Conservation (phyloP, 2,888 invertebrate species). For the Drosophila cracens region DNA sequence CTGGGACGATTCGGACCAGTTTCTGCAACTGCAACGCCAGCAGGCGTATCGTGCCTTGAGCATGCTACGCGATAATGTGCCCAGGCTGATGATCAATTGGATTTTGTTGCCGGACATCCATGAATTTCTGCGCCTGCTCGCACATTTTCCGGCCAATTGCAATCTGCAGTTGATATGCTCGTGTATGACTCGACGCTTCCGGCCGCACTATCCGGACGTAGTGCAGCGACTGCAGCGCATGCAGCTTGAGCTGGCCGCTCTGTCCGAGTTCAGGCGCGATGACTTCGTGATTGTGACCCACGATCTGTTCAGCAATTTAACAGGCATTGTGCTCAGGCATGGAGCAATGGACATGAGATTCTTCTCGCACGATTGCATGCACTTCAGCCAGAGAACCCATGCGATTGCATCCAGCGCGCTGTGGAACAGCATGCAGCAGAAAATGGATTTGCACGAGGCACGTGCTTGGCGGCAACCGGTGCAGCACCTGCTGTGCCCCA, state of each 20-base stretch:
- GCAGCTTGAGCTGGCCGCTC: conserved; percentile 10
- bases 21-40: conserved; percentile 82
- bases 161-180: conserved; percentile 5
- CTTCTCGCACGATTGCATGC: conserved; percentile 35
- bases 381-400: conserved; percentile 23
- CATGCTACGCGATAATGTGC: conserved; percentile 86
- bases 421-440: conserved; percentile 32
- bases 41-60: conserved; percentile 64
- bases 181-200: conserved; percentile 3
- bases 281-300: conserved; percentile 29
- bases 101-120: conserved; percentile 82
- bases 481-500: conserved; percentile 76
- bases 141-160: conserved; percentile 81
- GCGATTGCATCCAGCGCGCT: conserved; percentile 16
- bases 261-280: conserved; percentile 13
- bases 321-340: background rate
- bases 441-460: background rate
- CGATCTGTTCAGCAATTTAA: conserved; percentile 3
- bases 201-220: conserved; percentile 9
- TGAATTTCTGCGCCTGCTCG: conserved; percentile 84
- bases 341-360: conserved; percentile 8
- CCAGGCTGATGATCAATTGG: conserved; percentile 87
- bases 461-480: conserved; percentile 25
- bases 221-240: conserved; percentile 10
- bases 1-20: conserved; percentile 82